phyloP scores from a whole-genome alignment of 2,888 invertebrate species.

The Thereva unica region DNA sequence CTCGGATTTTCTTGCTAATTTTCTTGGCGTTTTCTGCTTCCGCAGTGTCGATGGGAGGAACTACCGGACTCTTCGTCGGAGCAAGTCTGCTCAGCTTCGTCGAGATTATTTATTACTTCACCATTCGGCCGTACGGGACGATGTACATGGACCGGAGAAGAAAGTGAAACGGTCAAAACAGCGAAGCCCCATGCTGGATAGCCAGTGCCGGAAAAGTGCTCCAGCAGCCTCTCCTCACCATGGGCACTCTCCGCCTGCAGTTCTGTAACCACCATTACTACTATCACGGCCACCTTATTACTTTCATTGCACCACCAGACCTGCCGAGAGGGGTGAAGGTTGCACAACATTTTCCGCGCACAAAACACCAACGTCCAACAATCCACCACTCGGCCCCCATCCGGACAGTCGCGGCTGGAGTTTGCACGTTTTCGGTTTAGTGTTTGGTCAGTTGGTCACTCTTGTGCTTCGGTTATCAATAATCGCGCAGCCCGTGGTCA shows the following conservation, averaged over 20 bases:
- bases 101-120: constrained; percentile 66
- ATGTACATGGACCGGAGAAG: constrained; percentile 46
- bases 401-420: not conserved
- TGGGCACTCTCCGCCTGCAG: not conserved
- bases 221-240: constrained; percentile 12
- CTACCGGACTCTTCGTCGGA: constrained; percentile 68
- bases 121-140: constrained; percentile 55
- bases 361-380: not conserved
- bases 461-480: not conserved
- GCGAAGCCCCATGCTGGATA: not conserved
- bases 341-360: not conserved
- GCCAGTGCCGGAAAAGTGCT: constrained; percentile 14
- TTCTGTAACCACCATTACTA: not conserved
- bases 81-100: constrained; percentile 70
- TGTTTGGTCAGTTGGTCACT: not conserved
- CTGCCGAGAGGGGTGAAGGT: too few relatives aligned
- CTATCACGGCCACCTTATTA: constrained; percentile 16
- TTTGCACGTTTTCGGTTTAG: not conserved
- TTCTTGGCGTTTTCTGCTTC: constrained; percentile 4
- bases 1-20: constrained; percentile 4
- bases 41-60: constrained; percentile 69
- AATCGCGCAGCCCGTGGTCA: too few relatives aligned
- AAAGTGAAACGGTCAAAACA: constrained; percentile 21
- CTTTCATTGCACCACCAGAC: constrained; percentile 25
- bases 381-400: too few relatives aligned